Evolutionary conservation across 2,797 vertebrate genomes (phyloP).

Genomic region (Sylvilagus floridanus): DNA sequence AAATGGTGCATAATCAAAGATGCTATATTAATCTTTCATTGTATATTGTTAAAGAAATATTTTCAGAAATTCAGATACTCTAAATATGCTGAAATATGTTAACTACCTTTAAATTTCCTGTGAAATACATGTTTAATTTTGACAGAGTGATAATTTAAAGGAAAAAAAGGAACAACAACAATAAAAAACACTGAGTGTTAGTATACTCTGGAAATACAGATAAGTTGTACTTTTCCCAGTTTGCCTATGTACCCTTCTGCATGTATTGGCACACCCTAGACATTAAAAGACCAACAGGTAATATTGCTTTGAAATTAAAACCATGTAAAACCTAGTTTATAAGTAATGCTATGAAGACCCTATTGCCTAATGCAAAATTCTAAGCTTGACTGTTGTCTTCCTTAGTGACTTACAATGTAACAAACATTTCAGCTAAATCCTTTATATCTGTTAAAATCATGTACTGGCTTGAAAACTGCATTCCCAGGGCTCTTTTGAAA

Average conservation of each 20-base stretch:
- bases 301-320: slow-evolving; percentile 62
- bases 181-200: slow-evolving; percentile 7
- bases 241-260: background rate
- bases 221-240: slow-evolving; percentile 1
- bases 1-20: slow-evolving; percentile 14
- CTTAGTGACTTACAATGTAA: background rate
- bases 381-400: background rate
- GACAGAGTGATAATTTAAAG: slow-evolving; percentile 40
- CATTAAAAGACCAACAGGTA: slow-evolving; percentile 47
- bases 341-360: background rate
- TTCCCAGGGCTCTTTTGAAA: background rate
- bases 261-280: background rate
- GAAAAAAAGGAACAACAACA: background rate
- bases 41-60: slow-evolving; percentile 67
- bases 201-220: slow-evolving; percentile 19
- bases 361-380: slow-evolving; percentile 47
- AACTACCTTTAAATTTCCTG: slow-evolving; percentile 73
- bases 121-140: slow-evolving; percentile 77
- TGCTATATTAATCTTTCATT: slow-evolving; percentile 72
- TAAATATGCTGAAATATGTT: slow-evolving; percentile 70
- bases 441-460: slow-evolving; percentile 30
- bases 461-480: background rate
- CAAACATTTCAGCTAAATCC: background rate
- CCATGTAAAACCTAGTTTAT: slow-evolving; percentile 42
- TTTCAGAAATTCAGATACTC: slow-evolving; percentile 39